Conservation (phyloP, 2,797 vertebrate genomes). For the Melopsittacus undulatus region DNA sequence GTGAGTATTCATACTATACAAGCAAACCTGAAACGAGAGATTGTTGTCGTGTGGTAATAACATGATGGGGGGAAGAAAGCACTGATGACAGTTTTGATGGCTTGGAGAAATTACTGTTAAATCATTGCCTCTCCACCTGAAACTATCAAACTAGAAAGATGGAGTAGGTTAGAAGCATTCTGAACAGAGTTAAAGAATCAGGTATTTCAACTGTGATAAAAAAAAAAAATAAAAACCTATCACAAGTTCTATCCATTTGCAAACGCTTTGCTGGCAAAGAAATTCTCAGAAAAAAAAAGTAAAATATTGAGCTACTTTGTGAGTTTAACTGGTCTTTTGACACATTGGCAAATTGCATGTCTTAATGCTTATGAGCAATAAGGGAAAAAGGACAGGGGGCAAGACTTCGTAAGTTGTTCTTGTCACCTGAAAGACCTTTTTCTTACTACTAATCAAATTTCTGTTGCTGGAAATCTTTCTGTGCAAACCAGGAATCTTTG, state of each 20-base stretch:
- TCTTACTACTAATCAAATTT: neutral
- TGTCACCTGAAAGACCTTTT: neutral
- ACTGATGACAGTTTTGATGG: neutral
- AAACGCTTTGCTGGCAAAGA: neutral
- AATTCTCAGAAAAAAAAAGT: fast-evolving
- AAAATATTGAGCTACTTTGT: neutral
- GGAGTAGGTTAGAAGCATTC: neutral
- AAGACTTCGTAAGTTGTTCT: neutral
- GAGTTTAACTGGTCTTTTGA: neutral
- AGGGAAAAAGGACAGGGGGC: fast-evolving
- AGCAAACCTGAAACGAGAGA: neutral
- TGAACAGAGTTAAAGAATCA: neutral
- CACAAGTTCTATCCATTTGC: neutral
- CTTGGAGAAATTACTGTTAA: neutral
- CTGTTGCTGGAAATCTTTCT: neutral
- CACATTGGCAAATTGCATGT: neutral
- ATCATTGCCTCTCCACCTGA: neutral
- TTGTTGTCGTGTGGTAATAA: neutral
- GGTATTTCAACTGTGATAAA: neutral
- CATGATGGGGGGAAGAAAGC: neutral
- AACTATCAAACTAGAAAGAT: neutral
- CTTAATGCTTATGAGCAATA: neutral
- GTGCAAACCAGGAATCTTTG: neutral
- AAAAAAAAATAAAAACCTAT: neutral
- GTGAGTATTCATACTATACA: neutral